phyloP scores from a whole-genome alignment of 2,113 vertebrate genomes.

The Cyanoderma ruficeps region DNA sequence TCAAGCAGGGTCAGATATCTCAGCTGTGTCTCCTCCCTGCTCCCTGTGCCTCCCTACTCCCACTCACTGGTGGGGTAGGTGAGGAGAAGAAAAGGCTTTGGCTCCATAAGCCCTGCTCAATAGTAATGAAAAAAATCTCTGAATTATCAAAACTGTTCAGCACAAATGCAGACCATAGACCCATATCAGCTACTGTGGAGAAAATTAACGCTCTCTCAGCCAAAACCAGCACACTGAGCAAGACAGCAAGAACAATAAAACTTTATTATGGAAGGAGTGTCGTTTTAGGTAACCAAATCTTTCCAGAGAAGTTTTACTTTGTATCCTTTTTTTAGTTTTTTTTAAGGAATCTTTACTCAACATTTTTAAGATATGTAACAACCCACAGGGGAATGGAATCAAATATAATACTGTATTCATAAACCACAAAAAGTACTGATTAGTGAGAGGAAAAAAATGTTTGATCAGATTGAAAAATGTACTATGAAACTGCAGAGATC shows the following conservation, averaged over 20 bases:
- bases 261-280: background rate
- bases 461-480: conserved; percentile 52
- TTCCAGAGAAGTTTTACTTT: background rate
- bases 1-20: background rate
- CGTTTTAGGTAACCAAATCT: background rate
- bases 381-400: conserved; percentile 50
- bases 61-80: background rate
- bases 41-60: background rate
- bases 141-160: background rate
- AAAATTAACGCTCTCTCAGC: background rate
- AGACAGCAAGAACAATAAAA: background rate
- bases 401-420: conserved; percentile 50
- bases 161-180: background rate
- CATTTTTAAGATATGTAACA: conserved; percentile 30
- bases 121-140: background rate
- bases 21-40: background rate
- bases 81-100: background rate
- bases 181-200: background rate
- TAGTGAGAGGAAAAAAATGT: conserved; percentile 19
- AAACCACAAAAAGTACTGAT: conserved; percentile 67
- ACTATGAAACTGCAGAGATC: conserved; percentile 44
- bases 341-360: conserved; percentile 36
- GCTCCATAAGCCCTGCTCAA: background rate
- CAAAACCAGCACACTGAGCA: background rate
- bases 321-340: background rate